Conservation (phyloP, 2,797 vertebrate species). For the Rousettus madagascariensis region DNA sequence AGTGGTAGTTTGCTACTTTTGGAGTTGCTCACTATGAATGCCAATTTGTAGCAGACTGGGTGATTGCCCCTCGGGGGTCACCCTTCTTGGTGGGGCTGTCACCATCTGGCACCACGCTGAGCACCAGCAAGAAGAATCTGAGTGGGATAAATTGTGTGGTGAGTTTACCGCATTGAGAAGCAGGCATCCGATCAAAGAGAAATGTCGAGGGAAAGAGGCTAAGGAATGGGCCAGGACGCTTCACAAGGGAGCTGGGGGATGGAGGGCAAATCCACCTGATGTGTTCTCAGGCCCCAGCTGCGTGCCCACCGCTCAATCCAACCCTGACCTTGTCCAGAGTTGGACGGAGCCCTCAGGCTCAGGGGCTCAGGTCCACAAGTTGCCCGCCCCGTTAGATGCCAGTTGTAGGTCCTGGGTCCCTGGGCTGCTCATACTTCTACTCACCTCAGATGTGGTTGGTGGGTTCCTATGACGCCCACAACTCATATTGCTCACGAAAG, state of each 20-base stretch:
- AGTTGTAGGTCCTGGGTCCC: background rate
- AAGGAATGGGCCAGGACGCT: accelerated
- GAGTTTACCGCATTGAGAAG: background rate
- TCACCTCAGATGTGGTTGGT: background rate
- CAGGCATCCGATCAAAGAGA: background rate
- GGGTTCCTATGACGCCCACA: background rate
- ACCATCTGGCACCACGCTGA: background rate
- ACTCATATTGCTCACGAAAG: background rate
- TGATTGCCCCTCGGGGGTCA: background rate
- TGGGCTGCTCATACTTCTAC: background rate
- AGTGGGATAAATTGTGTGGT: background rate
- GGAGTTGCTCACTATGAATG: background rate
- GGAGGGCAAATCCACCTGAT: accelerated
- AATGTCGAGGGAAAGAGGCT: background rate
- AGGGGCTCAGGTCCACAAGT: background rate
- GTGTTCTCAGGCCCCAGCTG: background rate
- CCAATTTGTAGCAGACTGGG: background rate
- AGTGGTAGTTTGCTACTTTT: background rate
- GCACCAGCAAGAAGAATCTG: background rate
- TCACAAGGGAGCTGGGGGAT: background rate
- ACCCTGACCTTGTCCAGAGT: background rate
- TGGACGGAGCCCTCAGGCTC: background rate
- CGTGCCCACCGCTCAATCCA: background rate
- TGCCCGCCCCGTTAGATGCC: background rate
- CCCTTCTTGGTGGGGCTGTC: background rate